phyloP scores from a whole-genome alignment of 1,140 invertebrate genomes.

The Drosophila carrolli region DNA sequence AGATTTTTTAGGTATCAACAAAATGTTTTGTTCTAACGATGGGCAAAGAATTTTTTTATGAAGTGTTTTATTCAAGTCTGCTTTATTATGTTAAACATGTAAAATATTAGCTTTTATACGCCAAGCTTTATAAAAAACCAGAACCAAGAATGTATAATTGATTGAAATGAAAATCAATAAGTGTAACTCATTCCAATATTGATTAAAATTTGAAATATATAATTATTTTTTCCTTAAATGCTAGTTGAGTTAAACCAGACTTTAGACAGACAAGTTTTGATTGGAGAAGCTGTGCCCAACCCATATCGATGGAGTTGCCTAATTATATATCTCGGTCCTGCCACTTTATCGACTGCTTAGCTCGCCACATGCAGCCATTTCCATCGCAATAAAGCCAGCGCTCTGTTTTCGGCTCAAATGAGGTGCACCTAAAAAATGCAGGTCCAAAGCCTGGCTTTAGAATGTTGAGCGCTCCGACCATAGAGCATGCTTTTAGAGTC shows the following conservation, averaged over 20 bases:
- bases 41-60: too few relatives aligned
- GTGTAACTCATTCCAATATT: not conserved
- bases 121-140: not conserved
- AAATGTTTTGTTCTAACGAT: too few relatives aligned
- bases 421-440: conserved; percentile 9
- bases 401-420: conserved; percentile 52
- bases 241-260: not conserved
- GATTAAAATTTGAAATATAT: not conserved
- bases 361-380: conserved; percentile 32
- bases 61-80: too few relatives aligned
- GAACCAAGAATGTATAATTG: too few relatives aligned
- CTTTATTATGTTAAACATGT: too few relatives aligned
- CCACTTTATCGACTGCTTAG: conserved; percentile 28
- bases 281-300: conserved; percentile 2
- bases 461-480: conserved; percentile 5
- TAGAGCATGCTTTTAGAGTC: conserved; percentile 21
- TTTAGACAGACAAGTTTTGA: not conserved
- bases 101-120: too few relatives aligned
- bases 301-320: not conserved
- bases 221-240: not conserved
- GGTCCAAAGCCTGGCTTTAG: conserved; percentile 9
- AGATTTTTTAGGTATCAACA: too few relatives aligned
- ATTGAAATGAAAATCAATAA: too few relatives aligned
- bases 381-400: conserved; percentile 2
- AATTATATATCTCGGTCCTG: conserved; percentile 11